phyloP scores from a whole-genome alignment of 1,140 invertebrate genomes.

The Artemia franciscana region DNA sequence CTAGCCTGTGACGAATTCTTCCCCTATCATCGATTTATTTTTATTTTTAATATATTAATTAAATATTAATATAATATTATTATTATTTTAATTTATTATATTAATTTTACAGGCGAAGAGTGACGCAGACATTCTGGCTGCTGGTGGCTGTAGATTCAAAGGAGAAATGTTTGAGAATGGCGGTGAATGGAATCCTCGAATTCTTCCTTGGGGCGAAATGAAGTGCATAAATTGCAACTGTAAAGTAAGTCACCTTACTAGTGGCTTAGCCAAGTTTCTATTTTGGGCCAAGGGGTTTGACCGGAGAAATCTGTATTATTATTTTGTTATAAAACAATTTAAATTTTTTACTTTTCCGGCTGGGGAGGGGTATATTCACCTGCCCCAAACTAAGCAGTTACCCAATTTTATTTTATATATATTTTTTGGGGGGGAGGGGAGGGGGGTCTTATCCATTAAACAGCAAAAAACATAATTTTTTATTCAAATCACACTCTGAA shows the following conservation, averaged over 20 bases:
- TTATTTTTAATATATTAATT: too few relatives aligned
- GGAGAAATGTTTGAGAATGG: constrained; percentile 47
- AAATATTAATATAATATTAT: too few relatives aligned
- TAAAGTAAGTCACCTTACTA: constrained; percentile 34
- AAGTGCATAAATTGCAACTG: constrained; percentile 66
- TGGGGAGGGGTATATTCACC: too few relatives aligned
- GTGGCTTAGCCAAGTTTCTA: neutral
- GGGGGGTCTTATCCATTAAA: too few relatives aligned
- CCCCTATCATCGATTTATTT: too few relatives aligned
- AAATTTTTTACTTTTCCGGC: constrained; percentile 3
- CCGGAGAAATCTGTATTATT: neutral
- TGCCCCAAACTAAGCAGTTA: too few relatives aligned
- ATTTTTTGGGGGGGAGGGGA: too few relatives aligned
- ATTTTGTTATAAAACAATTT: neutral
- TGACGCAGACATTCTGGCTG: constrained; percentile 11
- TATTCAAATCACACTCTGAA: too few relatives aligned
- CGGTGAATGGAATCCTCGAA: constrained; percentile 56
- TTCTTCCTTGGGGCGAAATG: constrained; percentile 49
- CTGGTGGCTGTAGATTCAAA: constrained; percentile 15
- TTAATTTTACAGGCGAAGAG: neutral
- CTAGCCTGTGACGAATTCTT: too few relatives aligned
- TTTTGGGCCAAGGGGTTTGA: neutral
- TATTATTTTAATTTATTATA: too few relatives aligned
- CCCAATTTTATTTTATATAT: too few relatives aligned
- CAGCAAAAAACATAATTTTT: too few relatives aligned